Base-by-base conservation (phyloP, 2,113 vertebrate species). In the Anseranas semipalmata region DNA sequence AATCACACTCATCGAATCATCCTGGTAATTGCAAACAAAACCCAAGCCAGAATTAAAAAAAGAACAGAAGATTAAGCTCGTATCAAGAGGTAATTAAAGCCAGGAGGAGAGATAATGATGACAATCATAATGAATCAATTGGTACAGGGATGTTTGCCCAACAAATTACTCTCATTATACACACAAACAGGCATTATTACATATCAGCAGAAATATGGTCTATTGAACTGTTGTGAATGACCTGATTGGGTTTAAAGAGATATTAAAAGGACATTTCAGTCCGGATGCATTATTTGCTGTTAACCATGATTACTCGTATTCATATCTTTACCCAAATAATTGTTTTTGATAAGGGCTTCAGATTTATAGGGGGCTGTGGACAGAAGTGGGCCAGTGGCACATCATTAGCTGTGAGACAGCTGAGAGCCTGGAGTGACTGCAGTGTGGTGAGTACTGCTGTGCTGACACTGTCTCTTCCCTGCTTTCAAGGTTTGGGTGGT, bases 221-320 rank as follows among this genome's bases (percentile, higher is more conserved):
- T 66, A 45, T 82, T 12, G 5, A 76, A 89, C 58, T 33, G 56
- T 77, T 79, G 43, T 4, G 17, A 89, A 71, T 22, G 18, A 53
- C 74, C 60, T 2, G 4, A 18, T 37, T 28, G 5, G 15, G 32
- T 75, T 79, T 68, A 16, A 28, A 35, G 30, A 62, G 84, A 81
- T 96, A 97, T 97, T 96, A 96, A 96, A 95, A 89, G 74, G 85
- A 86, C 62, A 86, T 96, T 95, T 90, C 88, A 91, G 41, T 83
- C 78, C 33, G 28, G 9, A 39, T 63, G 46, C 52, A 16, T 73
- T 95, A 73, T 96, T 94, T 97, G 93, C 87, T 85, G 59, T 95
- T 95, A 68, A 93, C 95, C 63, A 55, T 30, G 24, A 79, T 76
- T 75, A 56, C 80, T 87, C 76, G 35, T 70, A 76, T 93, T 83